phyloP scores from a whole-genome alignment of 2,888 invertebrate species.

The Agonopterix subpropinquella region DNA sequence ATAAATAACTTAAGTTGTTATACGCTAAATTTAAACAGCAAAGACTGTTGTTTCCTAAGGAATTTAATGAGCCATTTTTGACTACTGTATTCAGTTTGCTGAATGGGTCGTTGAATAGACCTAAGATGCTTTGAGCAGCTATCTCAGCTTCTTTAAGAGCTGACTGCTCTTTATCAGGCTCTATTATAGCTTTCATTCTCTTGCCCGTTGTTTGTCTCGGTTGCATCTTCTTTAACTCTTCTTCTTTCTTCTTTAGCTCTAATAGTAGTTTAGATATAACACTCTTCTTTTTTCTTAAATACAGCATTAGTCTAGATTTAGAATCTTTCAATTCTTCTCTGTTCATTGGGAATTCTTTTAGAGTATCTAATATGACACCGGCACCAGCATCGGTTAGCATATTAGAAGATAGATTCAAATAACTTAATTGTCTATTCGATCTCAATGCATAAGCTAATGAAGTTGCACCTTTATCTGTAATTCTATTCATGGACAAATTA shows the following conservation, averaged over 20 bases:
- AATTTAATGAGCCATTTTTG: conserved; percentile 19
- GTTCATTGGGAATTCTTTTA: conserved; percentile 34
- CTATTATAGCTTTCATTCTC: conserved; percentile 10
- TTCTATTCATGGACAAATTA: conserved; percentile 43
- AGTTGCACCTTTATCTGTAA: conserved; percentile 47
- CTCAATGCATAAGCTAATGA: conserved; percentile 25
- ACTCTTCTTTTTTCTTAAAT: conserved; percentile 24
- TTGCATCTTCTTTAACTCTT: background rate
- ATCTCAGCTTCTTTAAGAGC: conserved; percentile 13
- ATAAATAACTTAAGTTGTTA: conserved; percentile 22
- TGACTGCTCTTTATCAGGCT: conserved; percentile 15
- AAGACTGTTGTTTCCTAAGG: conserved; percentile 24
- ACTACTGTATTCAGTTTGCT: conserved; percentile 17
- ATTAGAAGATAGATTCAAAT: conserved; percentile 46
- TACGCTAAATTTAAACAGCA: conserved; percentile 26
- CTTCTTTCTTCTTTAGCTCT: background rate
- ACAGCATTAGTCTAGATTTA: conserved; percentile 22
- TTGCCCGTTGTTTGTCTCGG: conserved; percentile 18
- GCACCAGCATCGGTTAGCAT: conserved; percentile 39
- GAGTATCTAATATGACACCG: conserved; percentile 20
- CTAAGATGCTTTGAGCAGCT: conserved; percentile 21
- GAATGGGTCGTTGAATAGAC: conserved; percentile 34
- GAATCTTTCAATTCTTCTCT: conserved; percentile 28
- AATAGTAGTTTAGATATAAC: conserved; percentile 2
- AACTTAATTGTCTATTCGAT: conserved; percentile 36